Percentiles rank a stretch among this genome's conserved stretches.
phyloP scores from a whole-genome alignment of 2,113 vertebrate genomes.

The Oriolus oriolus region DNA sequence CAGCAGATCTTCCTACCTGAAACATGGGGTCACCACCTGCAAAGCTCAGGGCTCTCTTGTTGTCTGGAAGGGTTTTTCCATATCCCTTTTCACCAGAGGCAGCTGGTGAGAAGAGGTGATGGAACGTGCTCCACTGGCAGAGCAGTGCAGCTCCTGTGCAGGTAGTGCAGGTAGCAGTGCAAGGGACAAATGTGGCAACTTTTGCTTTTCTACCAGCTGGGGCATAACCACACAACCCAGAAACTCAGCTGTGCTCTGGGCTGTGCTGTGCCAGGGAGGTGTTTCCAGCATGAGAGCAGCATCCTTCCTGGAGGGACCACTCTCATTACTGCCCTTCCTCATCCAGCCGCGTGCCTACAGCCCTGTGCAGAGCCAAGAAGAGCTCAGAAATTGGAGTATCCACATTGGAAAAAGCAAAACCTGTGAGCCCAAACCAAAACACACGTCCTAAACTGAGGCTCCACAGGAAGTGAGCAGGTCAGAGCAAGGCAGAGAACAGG shows the following conservation, averaged over 20 bases:
- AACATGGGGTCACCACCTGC: neutral
- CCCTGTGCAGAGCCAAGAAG: neutral
- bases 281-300: neutral
- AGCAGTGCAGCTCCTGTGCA: neutral
- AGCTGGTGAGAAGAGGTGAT: neutral
- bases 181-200: neutral
- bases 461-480: fast-evolving
- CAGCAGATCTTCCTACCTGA: neutral
- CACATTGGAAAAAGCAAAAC: neutral
- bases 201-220: neutral
- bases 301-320: neutral
- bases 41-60: neutral
- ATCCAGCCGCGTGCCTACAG: fast-evolving
- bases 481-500: neutral
- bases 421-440: neutral
- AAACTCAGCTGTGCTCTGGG: neutral
- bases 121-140: neutral
- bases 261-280: neutral
- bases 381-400: neutral
- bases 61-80: neutral
- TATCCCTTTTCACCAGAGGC: neutral
- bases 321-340: neutral
- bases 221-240: neutral
- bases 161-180: neutral
- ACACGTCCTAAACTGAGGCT: neutral